These are phyloP conservation scores for Phengaris arion DNA, from an alignment of 2,888 invertebrate genomes.

Conservation along the genomic window DNA sequence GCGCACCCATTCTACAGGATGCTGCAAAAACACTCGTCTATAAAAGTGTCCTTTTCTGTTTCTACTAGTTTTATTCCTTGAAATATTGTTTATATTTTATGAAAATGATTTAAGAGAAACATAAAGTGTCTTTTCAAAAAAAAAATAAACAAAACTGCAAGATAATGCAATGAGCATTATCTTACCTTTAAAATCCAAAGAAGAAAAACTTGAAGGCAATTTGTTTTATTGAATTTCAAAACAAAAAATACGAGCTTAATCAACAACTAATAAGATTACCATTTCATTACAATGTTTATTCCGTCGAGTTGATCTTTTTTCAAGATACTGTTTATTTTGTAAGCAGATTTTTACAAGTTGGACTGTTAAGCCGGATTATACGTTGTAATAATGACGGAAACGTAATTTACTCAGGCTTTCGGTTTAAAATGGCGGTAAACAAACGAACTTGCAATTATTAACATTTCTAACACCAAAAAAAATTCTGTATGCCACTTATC, in stretches of 20 bases:
- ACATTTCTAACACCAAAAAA: not conserved
- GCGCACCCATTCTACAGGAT: not conserved
- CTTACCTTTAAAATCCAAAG: not conserved
- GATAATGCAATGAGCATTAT: no score
- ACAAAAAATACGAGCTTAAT: constrained; percentile 31
- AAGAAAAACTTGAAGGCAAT: constrained; percentile 24
- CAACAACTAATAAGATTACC: constrained; percentile 30
- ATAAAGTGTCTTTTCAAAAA: no score
- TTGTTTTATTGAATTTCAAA: constrained; percentile 30
- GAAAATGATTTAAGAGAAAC: no score
- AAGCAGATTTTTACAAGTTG: not conserved
- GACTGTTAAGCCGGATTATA: not conserved
- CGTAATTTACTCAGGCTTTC: not conserved
- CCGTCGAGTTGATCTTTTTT: constrained; percentile 18
- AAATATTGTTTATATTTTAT: no score
- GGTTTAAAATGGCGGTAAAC: not conserved
- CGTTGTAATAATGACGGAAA: not conserved
- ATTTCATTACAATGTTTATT: constrained; percentile 31
- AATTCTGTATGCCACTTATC: not conserved
- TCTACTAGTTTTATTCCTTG: no score
- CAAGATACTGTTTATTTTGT: not conserved
- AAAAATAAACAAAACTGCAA: no score
- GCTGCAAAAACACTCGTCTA: no score
- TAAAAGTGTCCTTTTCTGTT: no score
- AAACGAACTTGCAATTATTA: not conserved